Conservation (phyloP, 64 coral and sea anemone species). For the Montipora cactus region DNA sequence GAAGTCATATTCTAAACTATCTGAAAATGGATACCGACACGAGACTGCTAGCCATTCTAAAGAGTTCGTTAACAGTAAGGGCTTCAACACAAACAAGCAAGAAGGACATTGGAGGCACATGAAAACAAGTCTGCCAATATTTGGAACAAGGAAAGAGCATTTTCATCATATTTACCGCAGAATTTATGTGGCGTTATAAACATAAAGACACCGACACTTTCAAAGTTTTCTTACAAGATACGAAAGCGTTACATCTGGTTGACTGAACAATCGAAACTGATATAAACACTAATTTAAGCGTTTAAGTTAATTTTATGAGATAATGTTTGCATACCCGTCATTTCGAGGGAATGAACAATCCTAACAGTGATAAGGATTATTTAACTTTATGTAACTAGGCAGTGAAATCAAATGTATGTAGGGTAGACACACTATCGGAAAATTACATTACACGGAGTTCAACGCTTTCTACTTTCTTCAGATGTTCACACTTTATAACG, state of each 20-base stretch:
- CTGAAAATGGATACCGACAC: conserved; percentile 4
- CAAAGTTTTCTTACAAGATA: not conserved
- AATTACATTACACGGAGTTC: not conserved
- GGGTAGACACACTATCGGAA: not conserved
- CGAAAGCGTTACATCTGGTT: not conserved
- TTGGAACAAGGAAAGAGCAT: not conserved
- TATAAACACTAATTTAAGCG: not conserved
- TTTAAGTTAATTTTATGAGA: not conserved
- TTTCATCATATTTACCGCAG: not conserved
- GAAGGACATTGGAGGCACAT: conserved; percentile 15
- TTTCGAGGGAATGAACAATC: conserved; percentile 6
- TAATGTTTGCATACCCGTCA: not conserved
- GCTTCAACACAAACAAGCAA: conserved; percentile 2
- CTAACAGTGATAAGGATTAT: conserved; percentile 7
- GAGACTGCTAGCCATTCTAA: not conserved
- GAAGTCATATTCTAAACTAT: conserved; percentile 11
- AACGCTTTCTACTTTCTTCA: no score
- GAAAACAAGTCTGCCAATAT: not conserved
- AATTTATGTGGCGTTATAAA: not conserved
- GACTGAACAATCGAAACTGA: not conserved
- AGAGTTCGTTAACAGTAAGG: conserved; percentile 16
- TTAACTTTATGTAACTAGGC: conserved; percentile 5
- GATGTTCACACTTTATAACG: no score
- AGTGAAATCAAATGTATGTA: conserved; percentile 11
- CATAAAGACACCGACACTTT: not conserved